Conservation (phyloP, 2,797 vertebrate species). For the Acrocephalus scirpaceus region DNA sequence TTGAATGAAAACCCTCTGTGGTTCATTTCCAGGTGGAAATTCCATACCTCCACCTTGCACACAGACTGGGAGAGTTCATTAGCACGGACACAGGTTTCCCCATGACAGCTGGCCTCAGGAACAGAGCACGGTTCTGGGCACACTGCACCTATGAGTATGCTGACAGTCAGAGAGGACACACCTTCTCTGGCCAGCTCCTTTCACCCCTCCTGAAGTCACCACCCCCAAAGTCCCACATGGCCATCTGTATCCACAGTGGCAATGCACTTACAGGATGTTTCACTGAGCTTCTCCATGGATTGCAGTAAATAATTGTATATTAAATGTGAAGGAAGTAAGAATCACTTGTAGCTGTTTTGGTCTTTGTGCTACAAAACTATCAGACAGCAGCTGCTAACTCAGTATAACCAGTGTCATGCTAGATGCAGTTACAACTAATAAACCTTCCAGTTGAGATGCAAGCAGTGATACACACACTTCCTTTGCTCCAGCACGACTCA, state of each 20-base stretch:
- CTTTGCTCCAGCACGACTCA: not conserved
- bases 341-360: not conserved
- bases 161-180: not conserved
- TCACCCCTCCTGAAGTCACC: not conserved
- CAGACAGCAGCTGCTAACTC: not conserved
- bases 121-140: not conserved
- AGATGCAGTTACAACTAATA: not conserved
- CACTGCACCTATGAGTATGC: accelerated
- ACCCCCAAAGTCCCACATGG: not conserved
- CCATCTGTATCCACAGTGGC: not conserved
- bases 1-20: not conserved
- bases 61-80: not conserved
- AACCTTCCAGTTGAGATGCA: not conserved
- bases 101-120: not conserved
- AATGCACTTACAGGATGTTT: not conserved
- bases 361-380: not conserved
- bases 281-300: not conserved
- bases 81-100: not conserved
- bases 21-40: not conserved
- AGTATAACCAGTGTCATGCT: not conserved
- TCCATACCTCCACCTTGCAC: not conserved
- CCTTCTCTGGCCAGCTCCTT: not conserved
- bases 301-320: not conserved
- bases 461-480: not conserved
- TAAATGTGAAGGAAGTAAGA: not conserved